Conservation (phyloP, 2,797 vertebrate species). For the Xiphorhynchus erythropygius region DNA sequence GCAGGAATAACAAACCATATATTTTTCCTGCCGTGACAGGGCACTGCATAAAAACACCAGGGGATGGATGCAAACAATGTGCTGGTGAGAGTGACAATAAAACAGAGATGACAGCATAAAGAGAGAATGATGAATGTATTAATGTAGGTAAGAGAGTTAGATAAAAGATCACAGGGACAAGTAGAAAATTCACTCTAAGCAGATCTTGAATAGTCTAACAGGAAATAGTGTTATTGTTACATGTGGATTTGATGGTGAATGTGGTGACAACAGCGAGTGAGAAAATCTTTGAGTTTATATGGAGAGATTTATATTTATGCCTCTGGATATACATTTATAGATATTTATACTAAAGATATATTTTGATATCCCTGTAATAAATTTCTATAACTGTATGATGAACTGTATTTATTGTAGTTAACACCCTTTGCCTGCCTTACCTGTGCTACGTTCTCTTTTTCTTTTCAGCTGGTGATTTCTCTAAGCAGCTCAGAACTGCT, state of each 20-base stretch:
- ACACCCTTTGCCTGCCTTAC: slow-evolving; percentile 26
- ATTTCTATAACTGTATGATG: slow-evolving; percentile 52
- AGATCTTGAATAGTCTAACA: background rate
- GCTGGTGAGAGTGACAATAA: slow-evolving; percentile 53
- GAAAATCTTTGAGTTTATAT: slow-evolving; percentile 1
- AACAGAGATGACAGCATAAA: slow-evolving; percentile 44
- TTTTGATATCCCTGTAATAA: slow-evolving; percentile 47
- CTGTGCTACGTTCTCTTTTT: background rate
- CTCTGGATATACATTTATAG: slow-evolving; percentile 45
- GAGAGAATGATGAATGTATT: slow-evolving; percentile 57
- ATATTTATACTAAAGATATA: slow-evolving; percentile 53
- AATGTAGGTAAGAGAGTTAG: slow-evolving; percentile 45
- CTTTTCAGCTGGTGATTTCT: slow-evolving; percentile 27
- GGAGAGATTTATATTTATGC: slow-evolving; percentile 51
- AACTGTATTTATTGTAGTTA: slow-evolving; percentile 51
- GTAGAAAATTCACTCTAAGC: slow-evolving; percentile 30
- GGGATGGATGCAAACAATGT: slow-evolving; percentile 54
- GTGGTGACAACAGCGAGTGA: slow-evolving; percentile 26
- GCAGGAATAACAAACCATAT: slow-evolving; percentile 53
- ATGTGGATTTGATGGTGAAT: background rate
- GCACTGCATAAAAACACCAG: slow-evolving; percentile 58
- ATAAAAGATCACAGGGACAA: slow-evolving; percentile 16
- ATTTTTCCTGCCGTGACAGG: slow-evolving; percentile 57
- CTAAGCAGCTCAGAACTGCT: slow-evolving; percentile 14
- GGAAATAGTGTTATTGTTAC: slow-evolving; percentile 22